Conservation (phyloP, 2,888 invertebrate genomes). For the Amphipoea oculea region DNA sequence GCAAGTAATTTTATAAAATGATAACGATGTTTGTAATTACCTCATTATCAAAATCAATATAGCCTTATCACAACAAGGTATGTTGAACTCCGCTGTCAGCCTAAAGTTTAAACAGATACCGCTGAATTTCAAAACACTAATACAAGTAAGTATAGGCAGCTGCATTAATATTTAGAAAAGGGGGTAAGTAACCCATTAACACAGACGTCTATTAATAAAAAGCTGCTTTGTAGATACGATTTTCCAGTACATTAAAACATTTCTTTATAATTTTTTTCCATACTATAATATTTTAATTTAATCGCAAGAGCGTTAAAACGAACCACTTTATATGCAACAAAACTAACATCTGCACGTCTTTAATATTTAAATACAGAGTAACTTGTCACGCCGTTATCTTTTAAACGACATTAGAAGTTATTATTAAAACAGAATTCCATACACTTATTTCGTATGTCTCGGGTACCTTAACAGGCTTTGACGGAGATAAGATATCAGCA, state of each 20-base stretch:
- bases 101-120: conserved; percentile 28
- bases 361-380: conserved; percentile 42
- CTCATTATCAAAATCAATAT: conserved; percentile 11
- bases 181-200: conserved; percentile 7
- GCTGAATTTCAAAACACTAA: conserved; percentile 19
- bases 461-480: conserved; percentile 31
- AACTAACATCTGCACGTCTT: conserved; percentile 42
- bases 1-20: no score
- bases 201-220: background rate
- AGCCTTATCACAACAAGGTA: conserved; percentile 8
- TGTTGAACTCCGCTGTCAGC: no score
- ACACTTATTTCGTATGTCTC: conserved; percentile 43
- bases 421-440: conserved; percentile 34
- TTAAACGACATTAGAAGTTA: conserved; percentile 41
- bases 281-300: conserved; percentile 6
- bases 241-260: conserved; percentile 12
- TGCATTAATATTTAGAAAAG: conserved; percentile 19
- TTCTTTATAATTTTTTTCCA: background rate
- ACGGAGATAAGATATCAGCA: conserved; percentile 46
- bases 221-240: background rate
- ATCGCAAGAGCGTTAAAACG: conserved; percentile 16
- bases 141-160: background rate
- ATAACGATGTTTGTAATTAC: no score
- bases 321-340: conserved; percentile 34
- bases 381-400: conserved; percentile 43